phyloP scores from a whole-genome alignment of 92 coral and sea anemone species.

The Virgularia gustaviana region DNA sequence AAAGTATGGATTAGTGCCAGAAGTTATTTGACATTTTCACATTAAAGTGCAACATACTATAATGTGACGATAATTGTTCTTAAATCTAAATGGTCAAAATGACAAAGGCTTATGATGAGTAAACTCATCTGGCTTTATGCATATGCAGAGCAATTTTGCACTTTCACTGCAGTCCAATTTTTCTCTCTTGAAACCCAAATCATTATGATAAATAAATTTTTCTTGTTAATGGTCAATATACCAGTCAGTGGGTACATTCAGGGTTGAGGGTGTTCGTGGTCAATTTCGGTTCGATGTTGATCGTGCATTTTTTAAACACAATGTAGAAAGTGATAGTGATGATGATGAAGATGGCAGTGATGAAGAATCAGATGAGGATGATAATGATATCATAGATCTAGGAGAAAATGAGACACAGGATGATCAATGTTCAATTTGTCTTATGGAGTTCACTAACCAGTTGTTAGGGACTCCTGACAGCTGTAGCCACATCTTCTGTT shows the following conservation, averaged over 20 bases:
- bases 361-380: constrained; percentile 39
- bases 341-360: constrained; percentile 41
- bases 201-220: not conserved
- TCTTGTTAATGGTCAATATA: no score
- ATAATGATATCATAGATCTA: constrained; percentile 42
- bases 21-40: no score
- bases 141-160: no score
- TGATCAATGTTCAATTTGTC: constrained; percentile 87
- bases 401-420: constrained; percentile 19
- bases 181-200: no score
- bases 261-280: not conserved
- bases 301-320: constrained; percentile 23
- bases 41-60: no score
- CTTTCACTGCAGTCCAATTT: no score
- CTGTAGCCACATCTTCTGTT: constrained; percentile 87
- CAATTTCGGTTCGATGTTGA: not conserved
- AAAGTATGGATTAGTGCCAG: no score
- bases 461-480: constrained; percentile 79
- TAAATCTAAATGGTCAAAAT: no score
- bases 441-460: constrained; percentile 85
- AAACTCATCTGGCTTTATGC: no score
- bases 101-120: no score
- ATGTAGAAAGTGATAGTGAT: constrained; percentile 36
- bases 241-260: not conserved
- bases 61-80: no score